A percentile compares a stretch with the other conserved stretches of the same genome.
phyloP scores from a whole-genome alignment of 2,113 vertebrate genomes.

The Gobius niger region DNA sequence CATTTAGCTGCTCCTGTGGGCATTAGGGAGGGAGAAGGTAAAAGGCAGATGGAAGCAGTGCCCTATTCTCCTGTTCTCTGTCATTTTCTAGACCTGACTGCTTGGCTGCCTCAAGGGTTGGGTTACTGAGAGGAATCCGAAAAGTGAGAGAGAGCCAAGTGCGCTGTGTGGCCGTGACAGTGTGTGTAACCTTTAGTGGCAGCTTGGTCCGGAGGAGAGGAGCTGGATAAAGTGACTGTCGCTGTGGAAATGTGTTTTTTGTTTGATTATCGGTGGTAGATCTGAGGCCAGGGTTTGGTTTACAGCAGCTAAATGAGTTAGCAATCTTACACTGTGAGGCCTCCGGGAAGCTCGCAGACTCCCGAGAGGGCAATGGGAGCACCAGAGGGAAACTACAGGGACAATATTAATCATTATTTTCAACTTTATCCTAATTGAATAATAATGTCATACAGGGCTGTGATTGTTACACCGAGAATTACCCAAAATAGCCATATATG shows the following conservation, averaged over 20 bases:
- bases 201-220: constrained; percentile 17
- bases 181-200: constrained; percentile 43
- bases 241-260: constrained; percentile 14
- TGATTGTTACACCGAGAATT: no score
- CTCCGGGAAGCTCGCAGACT: not conserved
- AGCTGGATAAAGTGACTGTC: constrained; percentile 25
- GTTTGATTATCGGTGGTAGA: constrained; percentile 17
- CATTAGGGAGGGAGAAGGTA: not conserved
- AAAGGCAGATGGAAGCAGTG: constrained; percentile 24
- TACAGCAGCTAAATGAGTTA: constrained; percentile 2
- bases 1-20: no score
- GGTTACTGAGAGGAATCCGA: constrained; percentile 55
- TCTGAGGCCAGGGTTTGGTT: constrained; percentile 12
- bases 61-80: constrained; percentile 38
- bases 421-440: no score
- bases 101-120: constrained; percentile 38
- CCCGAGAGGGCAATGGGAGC: not conserved
- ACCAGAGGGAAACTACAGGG: not conserved
- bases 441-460: no score
- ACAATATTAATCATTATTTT: no score
- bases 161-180: constrained; percentile 40
- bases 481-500: no score
- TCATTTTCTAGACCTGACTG: constrained; percentile 56
- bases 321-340: constrained; percentile 5
- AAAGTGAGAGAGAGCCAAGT: constrained; percentile 21